Evolutionary conservation across 1,140 invertebrate genomes (phyloP), one percentile per base, ranked within the genome.

Genomic region (Cherax quadricarinatus): DNA sequence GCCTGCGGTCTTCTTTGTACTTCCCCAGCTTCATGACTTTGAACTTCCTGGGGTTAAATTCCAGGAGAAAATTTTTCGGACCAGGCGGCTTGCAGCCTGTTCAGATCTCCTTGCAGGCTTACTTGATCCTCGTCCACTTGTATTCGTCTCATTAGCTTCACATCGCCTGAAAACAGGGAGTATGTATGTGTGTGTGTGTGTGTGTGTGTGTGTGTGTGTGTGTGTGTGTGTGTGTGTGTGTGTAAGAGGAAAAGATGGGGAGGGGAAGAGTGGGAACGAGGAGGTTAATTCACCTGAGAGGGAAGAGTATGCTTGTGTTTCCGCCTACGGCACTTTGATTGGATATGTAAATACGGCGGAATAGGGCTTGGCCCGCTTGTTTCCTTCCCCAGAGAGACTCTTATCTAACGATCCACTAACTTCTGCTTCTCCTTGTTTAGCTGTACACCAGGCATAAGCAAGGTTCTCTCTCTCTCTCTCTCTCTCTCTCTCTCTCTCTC

Each of bases 261-360:
- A 53, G 57, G 30, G 82, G 60, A 66, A 84, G 30, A 48, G 82
- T 87, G 48, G 51, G 66, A 18, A 21, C 9, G 18, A 18, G 62
- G 62, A 21, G 18, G 16, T 12, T 6, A 66, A 66, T 66, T 66
- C 62, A 66, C 62, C 62, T 66, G 21, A 14, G 53, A 30, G 70
- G n/a, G 21, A 75, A 75, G 70, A 30, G 30, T 75, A 75, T 75
- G 70, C 70, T 75, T 75, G n/a, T n/a, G 70, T 75, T n/a, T 24
- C 83, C 62, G n/a, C 86, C 78, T 80, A 88, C 86, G 51, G 86
- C 75, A 81, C 86, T 79, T 88, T 88, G 78, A 88, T 88, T 88
- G 86, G 86, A 88, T 88, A 88, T 88, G 86, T 88, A 88, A 88
- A 88, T 88, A 79, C 78, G 48, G 86, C 41, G 86, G 53, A 80